Conservation (phyloP, 2,888 invertebrate genomes). For the Ischnus inquisitorius region DNA sequence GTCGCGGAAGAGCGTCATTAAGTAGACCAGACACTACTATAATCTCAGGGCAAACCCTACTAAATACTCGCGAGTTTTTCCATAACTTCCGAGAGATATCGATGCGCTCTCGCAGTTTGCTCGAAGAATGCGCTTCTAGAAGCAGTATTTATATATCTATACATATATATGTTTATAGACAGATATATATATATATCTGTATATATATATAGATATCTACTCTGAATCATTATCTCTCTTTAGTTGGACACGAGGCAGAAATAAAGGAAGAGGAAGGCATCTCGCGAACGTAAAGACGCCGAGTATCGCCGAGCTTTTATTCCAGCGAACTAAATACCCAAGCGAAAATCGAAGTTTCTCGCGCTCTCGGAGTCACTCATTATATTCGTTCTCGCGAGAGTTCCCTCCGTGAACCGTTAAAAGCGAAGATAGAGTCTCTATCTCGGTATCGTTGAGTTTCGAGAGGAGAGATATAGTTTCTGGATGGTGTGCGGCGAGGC, state of each 20-base stretch:
- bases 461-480: constrained; percentile 22
- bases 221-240: constrained; percentile 17
- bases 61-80: constrained; percentile 41
- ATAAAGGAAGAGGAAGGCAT: background rate
- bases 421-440: constrained; percentile 8
- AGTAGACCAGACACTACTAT: constrained; percentile 12
- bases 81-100: constrained; percentile 40
- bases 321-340: constrained; percentile 28
- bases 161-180: background rate
- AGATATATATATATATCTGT: background rate
- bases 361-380: constrained; percentile 41
- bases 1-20: constrained; percentile 40
- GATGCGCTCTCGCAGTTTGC: constrained; percentile 9
- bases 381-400: constrained; percentile 21
- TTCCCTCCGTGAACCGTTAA: constrained; percentile 16
- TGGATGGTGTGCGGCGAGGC: background rate
- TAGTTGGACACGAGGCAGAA: constrained; percentile 6
- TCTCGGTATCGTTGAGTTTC: constrained; percentile 4
- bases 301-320: constrained; percentile 22
- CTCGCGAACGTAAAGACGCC: constrained; percentile 2
- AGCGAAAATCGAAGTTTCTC: constrained; percentile 30
- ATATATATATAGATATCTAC: background rate
- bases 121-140: constrained; percentile 29
- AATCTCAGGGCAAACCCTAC: constrained; percentile 18
- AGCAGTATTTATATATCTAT: background rate